These are phyloP conservation scores for Caenorhabditis sinica DNA, from an alignment of 2,888 invertebrate genomes.

Conservation along the genomic window DNA sequence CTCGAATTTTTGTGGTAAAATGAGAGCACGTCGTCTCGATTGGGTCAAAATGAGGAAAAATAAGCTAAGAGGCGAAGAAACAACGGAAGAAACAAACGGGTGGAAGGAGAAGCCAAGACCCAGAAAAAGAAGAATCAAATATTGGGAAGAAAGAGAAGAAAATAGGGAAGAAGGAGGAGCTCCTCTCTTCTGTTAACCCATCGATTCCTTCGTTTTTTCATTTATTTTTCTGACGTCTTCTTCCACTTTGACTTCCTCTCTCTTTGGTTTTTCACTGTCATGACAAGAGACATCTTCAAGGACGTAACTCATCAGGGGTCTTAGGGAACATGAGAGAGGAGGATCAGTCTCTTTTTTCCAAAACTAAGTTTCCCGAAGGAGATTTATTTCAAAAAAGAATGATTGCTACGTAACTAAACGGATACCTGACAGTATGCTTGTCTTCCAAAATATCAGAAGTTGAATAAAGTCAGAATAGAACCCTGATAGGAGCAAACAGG, in stretches of 20 bases:
- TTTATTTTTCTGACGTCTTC: conserved; percentile 59
- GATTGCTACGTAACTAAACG: too few relatives aligned
- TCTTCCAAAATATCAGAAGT: too few relatives aligned
- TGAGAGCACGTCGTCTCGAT: conserved; percentile 4
- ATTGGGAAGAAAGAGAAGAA: conserved; percentile 23
- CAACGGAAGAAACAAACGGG: conserved; percentile 34
- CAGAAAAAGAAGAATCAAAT: conserved; percentile 49
- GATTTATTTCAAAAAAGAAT: too few relatives aligned
- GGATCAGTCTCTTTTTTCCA: background rate
- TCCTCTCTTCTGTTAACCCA: conserved; percentile 31
- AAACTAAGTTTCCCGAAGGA: too few relatives aligned
- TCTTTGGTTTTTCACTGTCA: background rate
- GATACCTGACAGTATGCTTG: too few relatives aligned
- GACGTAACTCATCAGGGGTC: background rate
- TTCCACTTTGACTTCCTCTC: conserved; percentile 30
- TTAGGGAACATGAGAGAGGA: background rate
- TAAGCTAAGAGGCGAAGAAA: background rate
- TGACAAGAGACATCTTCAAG: background rate
- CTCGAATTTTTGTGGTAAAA: conserved; percentile 27
- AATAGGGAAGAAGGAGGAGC: conserved; percentile 9
- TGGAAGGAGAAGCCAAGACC: conserved; percentile 14
- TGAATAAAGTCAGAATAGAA: too few relatives aligned
- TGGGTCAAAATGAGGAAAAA: conserved; percentile 29
- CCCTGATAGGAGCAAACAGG: too few relatives aligned
- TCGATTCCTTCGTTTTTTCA: conserved; percentile 41